Conservation (phyloP, 2,797 vertebrate genomes). For the Chaetophractus vellerosus region DNA sequence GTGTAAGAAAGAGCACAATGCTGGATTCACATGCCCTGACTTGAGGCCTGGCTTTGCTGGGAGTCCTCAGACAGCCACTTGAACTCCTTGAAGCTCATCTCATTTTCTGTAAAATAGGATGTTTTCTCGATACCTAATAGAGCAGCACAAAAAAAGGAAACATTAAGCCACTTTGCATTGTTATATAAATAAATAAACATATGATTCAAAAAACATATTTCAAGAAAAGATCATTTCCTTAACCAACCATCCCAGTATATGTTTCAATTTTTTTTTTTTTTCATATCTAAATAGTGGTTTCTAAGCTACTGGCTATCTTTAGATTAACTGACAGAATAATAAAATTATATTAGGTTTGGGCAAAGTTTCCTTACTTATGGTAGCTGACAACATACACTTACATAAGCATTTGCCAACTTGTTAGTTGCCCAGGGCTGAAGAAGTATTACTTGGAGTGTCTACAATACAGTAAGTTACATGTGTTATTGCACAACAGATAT, state of each 20-base stretch:
- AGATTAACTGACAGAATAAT: not conserved
- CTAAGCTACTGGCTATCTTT: not conserved
- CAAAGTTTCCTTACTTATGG: not conserved
- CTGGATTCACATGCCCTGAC: not conserved
- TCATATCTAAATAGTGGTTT: not conserved
- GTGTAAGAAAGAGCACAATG: not conserved
- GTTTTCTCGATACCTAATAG: not conserved
- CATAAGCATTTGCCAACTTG: not conserved
- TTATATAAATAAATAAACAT: not conserved
- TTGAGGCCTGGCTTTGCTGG: not conserved
- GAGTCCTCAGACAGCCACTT: not conserved
- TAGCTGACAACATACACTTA: not conserved
- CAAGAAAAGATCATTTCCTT: not conserved
- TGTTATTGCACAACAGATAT: not conserved
- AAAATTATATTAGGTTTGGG: not conserved
- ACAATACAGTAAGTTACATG: not conserved
- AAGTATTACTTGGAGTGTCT: rapidly evolving
- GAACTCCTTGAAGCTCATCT: not conserved
- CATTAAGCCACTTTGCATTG: not conserved
- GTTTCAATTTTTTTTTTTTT: not conserved
- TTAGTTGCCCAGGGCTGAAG: not conserved
- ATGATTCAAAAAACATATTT: not conserved
- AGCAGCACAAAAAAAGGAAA: not conserved
- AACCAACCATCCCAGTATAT: not conserved
- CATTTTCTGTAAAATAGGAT: not conserved